These are phyloP conservation scores for Halcyon senegalensis DNA, from an alignment of 2,113 vertebrate species.

Conservation along the genomic window DNA sequence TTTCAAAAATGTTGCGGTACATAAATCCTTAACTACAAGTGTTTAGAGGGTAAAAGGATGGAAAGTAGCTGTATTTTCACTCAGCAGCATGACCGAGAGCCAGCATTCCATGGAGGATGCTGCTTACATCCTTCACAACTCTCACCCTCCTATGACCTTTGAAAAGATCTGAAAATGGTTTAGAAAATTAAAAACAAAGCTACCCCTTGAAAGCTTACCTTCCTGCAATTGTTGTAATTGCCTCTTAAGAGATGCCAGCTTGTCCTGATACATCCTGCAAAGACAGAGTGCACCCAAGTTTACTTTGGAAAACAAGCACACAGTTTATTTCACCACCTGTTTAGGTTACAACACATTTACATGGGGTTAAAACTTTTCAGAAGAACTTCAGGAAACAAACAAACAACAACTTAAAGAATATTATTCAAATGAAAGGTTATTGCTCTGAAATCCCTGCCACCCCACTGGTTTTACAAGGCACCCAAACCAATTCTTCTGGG, in stretches of 20 bases:
- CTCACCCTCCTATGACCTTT: neutral
- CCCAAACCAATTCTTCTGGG: neutral
- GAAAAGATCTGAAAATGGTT: neutral
- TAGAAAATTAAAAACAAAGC: neutral
- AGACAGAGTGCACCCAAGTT: neutral
- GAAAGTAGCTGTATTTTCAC: neutral
- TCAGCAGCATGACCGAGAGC: neutral
- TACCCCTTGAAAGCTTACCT: constrained; percentile 76
- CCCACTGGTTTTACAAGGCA: neutral
- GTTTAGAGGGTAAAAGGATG: neutral
- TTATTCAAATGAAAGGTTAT: neutral
- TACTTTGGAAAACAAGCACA: neutral
- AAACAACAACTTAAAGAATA: neutral
- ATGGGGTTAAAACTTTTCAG: neutral
- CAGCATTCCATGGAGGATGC: neutral
- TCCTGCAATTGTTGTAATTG: constrained; percentile 95
- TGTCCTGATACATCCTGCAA: constrained; percentile 97
- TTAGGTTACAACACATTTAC: neutral
- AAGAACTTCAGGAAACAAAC: neutral
- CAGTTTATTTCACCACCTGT: neutral
- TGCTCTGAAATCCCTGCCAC: neutral
- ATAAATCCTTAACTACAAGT: neutral
- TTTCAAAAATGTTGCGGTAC: neutral
- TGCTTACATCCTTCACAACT: neutral
- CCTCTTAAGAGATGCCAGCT: constrained; percentile 93